Base-by-base conservation (phyloP, 2,888 invertebrate genomes). In the Melieria omissa region DNA sequence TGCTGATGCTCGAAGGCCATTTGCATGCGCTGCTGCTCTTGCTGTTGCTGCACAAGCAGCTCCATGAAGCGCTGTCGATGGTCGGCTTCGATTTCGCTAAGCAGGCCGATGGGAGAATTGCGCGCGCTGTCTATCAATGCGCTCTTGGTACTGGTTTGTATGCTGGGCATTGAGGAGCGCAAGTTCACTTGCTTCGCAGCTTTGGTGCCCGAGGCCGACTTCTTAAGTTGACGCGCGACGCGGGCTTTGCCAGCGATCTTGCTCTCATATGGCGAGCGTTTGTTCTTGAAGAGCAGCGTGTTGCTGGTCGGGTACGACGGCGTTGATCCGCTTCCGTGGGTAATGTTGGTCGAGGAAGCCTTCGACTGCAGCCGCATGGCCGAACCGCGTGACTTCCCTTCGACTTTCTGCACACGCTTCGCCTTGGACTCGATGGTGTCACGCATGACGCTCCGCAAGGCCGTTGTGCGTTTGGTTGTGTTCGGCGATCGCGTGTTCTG, bases 1-100 rank as follows among this genome's bases (percentile, higher is more conserved):
- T 92, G 91, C 80, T 93, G 92, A 64, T 89, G 89, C 75, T 92
- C 91, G 78, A 93, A 93, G 58, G 90, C 88, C 78, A 90, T 88
- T 78, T 91, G 91, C 76, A 93, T 85, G 44, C 89, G 84, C 62
- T 88, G 84, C 78, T 92, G 92, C 80, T 93, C 92, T 63, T 87
- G 88, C 72, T 90, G 90, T 80, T 93, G 92, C 70, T 91, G 90
- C 49, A 89, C 89, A 4, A 92, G 88, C 65, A 93, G 83, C 67
- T 88, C 89, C 0, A 89, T 86, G 89, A 93, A 90, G 82, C 92
- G 90, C 54, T 88, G 85, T 7, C 91, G 88, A 80, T 93, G 93
- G 75, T 92, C 90, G 49, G 89, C 89, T 78, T 92, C 90, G 74
- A 92, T 82, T 47, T 82, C 80, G 14, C 77, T 77, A 65, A 72